Conservation (phyloP, 2,888 invertebrate species). For the Choristoneura rosaceana region DNA sequence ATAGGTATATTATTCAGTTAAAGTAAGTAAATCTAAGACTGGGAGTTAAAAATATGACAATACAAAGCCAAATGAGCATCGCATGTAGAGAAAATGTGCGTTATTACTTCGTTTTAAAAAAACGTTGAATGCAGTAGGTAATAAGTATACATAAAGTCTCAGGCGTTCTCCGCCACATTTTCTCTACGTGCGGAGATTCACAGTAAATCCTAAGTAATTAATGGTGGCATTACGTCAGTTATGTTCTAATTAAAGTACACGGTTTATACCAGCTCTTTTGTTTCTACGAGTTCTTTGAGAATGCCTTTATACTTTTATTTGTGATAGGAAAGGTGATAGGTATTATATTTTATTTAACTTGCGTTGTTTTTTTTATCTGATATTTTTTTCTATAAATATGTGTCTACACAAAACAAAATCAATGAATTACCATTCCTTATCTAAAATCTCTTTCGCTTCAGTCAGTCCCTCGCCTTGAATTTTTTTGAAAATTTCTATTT, state of each 20-base stretch:
- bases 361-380: too few species aligned
- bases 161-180: conserved; percentile 5
- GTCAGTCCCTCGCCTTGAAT: too few species aligned
- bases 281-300: conserved; percentile 11
- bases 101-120: not conserved
- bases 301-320: not conserved
- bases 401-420: too few species aligned
- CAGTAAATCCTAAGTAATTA: conserved; percentile 26
- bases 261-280: conserved; percentile 15
- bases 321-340: not conserved
- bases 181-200: conserved; percentile 14
- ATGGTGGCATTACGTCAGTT: conserved; percentile 26
- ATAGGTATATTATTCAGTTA: too few species aligned
- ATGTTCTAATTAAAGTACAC: conserved; percentile 34
- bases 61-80: not conserved
- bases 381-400: too few species aligned
- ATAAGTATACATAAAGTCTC: not conserved
- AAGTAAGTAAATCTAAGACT: too few species aligned
- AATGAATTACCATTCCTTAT: too few species aligned
- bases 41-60: not conserved
- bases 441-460: too few species aligned
- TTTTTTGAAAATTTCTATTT: too few species aligned
- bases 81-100: not conserved
- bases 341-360: too few species aligned
- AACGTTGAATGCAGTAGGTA: not conserved